Evolutionary conservation across 2,888 invertebrate genomes (phyloP).

Genomic region (Netelia inedita): DNA sequence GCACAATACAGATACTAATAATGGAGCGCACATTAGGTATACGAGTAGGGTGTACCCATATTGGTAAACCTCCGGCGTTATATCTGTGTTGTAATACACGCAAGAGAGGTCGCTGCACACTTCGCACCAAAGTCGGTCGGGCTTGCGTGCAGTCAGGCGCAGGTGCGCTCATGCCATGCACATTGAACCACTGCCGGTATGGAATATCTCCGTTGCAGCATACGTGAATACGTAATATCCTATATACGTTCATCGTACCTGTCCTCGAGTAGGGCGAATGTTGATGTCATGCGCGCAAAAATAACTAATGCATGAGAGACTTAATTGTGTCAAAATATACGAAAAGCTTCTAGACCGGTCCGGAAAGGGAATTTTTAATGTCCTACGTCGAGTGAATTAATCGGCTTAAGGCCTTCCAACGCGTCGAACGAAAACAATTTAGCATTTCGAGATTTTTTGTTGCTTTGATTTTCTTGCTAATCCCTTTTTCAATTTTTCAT

Average conservation of each 20-base stretch:
- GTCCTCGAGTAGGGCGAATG: background rate
- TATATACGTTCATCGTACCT: background rate
- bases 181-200: constrained; percentile 7
- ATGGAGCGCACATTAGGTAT: constrained; percentile 26
- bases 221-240: constrained; percentile 6
- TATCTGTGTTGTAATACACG: constrained; percentile 10
- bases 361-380: background rate
- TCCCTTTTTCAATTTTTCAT: too few relatives aligned
- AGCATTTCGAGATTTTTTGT: too few relatives aligned
- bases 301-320: constrained; percentile 14
- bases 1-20: background rate
- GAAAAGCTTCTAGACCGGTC: constrained; percentile 17
- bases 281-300: constrained; percentile 28
- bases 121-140: constrained; percentile 52
- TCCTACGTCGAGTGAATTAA: background rate
- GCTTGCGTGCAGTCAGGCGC: constrained; percentile 73
- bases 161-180: constrained; percentile 47
- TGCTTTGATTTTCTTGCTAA: too few relatives aligned
- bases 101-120: constrained; percentile 39
- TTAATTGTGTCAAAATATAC: constrained; percentile 10
- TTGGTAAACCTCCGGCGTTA: background rate
- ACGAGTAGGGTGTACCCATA: constrained; percentile 6
- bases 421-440: too few relatives aligned
- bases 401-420: background rate
- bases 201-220: constrained; percentile 1